phyloP scores from a whole-genome alignment of 2,113 vertebrate species.

The Philantomba maxwellii region DNA sequence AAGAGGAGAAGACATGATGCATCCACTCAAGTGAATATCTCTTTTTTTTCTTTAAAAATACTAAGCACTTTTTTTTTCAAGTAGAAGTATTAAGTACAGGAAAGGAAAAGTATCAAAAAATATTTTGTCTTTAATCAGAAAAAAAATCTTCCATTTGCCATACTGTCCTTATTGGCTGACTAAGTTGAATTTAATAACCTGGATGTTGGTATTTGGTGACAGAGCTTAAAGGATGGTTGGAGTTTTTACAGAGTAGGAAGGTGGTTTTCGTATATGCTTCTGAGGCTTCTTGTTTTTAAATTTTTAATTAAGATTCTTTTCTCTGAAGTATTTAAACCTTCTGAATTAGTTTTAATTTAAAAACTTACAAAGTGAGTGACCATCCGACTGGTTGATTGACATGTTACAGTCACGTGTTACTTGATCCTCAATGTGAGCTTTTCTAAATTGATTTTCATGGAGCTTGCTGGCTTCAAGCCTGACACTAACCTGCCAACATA shows the following conservation, averaged over 20 bases:
- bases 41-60: background rate
- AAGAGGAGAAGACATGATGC: slow-evolving; percentile 98
- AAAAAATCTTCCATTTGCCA: background rate
- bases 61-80: background rate
- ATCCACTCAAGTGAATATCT: slow-evolving; percentile 93
- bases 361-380: background rate
- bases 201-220: background rate
- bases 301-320: background rate
- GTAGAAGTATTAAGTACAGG: background rate
- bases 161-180: background rate
- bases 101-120: background rate
- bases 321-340: background rate
- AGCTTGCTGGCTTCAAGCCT: slow-evolving; percentile 44
- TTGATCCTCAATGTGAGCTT: slow-evolving; percentile 31
- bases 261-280: background rate
- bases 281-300: background rate
- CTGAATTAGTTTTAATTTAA: background rate
- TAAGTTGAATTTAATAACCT: background rate
- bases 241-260: background rate
- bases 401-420: background rate
- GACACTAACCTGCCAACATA: slow-evolving; percentile 24
- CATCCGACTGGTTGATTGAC: background rate
- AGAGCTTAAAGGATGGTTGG: background rate
- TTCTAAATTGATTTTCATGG: slow-evolving; percentile 45
- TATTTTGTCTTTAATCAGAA: background rate